A percentile compares a stretch with the other conserved stretches of the same genome.
These are phyloP conservation scores for Eumacrocentrus americanus DNA, from an alignment of 2,888 invertebrate species.

Conservation along the genomic window DNA sequence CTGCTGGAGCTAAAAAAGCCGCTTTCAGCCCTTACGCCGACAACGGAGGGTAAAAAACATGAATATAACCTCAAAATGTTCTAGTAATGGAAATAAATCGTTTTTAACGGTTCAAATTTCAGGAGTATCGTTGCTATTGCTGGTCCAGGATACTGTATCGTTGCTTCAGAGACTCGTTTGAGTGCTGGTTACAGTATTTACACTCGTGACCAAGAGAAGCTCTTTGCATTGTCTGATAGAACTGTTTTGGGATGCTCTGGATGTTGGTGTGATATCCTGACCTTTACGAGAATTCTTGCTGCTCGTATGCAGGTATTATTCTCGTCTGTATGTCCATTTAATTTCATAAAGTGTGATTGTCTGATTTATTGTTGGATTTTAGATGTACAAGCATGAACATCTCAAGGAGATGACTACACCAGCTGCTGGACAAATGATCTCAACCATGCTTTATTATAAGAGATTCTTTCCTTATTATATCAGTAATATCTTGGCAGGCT, in stretches of 20 bases:
- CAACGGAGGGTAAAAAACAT: conserved; percentile 73
- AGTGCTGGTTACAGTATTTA: conserved; percentile 91
- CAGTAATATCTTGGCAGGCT: conserved; percentile 90
- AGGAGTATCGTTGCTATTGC: conserved; percentile 96
- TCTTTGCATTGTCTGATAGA: conserved; percentile 79
- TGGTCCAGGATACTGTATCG: conserved; percentile 92
- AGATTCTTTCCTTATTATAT: conserved; percentile 99
- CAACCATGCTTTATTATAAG: conserved; percentile 93
- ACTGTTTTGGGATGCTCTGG: conserved; percentile 95
- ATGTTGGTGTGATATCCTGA: conserved; percentile 97
- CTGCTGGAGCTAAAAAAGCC: conserved; percentile 62
- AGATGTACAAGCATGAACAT: conserved; percentile 95
- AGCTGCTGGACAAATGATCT: conserved; percentile 94
- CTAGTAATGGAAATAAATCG: conserved; percentile 3
- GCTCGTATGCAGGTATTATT: conserved; percentile 79
- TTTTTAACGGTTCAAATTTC: conserved; percentile 20
- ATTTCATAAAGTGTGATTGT: neutral
- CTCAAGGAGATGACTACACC: conserved; percentile 90
- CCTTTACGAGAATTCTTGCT: conserved; percentile 81
- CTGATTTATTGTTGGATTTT: conserved; percentile 25
- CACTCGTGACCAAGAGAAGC: conserved; percentile 85
- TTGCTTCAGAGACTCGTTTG: conserved; percentile 94
- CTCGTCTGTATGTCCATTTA: neutral
- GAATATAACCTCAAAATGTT: neutral
- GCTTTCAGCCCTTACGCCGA: conserved; percentile 74